These are phyloP conservation scores for Anoplophora glabripennis DNA, from an alignment of 1,140 invertebrate species.

Conservation along the genomic window DNA sequence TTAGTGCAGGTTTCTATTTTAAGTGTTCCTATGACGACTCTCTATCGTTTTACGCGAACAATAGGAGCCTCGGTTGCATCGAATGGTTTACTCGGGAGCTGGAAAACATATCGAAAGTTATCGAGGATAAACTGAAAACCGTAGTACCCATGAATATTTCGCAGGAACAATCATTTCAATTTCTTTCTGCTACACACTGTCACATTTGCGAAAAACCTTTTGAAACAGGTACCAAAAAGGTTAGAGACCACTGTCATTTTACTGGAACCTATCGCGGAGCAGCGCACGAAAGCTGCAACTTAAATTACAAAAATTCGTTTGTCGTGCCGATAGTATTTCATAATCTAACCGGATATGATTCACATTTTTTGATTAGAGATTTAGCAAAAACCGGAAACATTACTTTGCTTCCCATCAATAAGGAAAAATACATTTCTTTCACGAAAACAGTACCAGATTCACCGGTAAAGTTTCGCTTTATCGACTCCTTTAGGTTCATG, in stretches of 20 bases:
- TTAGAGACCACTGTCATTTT: conserved; percentile 30
- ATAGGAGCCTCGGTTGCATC: conserved; percentile 8
- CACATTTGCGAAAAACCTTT: conserved; percentile 38
- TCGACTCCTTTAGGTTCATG: conserved; percentile 18
- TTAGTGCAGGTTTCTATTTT: conserved; percentile 9
- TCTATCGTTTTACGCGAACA: conserved; percentile 5
- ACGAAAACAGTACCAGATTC: not conserved
- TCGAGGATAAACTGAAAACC: not conserved
- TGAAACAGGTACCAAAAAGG: not conserved
- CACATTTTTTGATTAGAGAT: conserved; percentile 23
- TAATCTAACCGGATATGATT: conserved; percentile 27
- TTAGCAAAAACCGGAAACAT: conserved; percentile 10
- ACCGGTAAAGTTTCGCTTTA: conserved; percentile 12
- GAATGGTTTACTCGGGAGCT: conserved; percentile 1
- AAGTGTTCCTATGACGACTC: conserved; percentile 14
- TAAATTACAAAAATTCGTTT: conserved; percentile 36
- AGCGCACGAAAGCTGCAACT: conserved; percentile 44
- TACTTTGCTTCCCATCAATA: conserved; percentile 22
- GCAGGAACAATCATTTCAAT: conserved; percentile 1
- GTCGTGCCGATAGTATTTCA: conserved; percentile 29
- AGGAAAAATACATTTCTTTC: conserved; percentile 24
- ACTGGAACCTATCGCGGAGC: conserved; percentile 37
- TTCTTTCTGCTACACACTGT: conserved; percentile 19
- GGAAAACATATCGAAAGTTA: not conserved
- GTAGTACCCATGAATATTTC: conserved; percentile 15